phyloP scores from a whole-genome alignment of 1,140 invertebrate genomes.

The Coenobita brevimanus region DNA sequence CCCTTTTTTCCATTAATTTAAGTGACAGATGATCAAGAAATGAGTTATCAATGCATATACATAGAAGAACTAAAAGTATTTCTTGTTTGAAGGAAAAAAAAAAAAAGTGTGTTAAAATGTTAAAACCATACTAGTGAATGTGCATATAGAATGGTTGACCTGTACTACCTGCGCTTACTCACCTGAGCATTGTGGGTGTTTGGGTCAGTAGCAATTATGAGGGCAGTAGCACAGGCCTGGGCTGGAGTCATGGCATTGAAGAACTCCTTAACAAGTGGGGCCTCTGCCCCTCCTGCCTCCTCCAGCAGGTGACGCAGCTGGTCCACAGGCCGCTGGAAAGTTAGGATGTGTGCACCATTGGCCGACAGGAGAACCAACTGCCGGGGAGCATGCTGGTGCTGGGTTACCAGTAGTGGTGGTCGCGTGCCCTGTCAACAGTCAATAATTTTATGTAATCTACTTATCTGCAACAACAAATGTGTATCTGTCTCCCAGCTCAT shows the following conservation, averaged over 20 bases:
- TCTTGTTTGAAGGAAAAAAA: too few species aligned
- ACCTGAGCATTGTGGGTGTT: constrained; percentile 81
- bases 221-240: constrained; percentile 90
- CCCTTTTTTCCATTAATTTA: too few species aligned
- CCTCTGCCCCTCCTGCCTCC: constrained; percentile 88
- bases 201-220: constrained; percentile 88
- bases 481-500: too few species aligned
- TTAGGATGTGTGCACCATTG: constrained; percentile 85
- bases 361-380: constrained; percentile 90
- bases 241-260: constrained; percentile 87
- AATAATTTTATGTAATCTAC: neutral
- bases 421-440: constrained; percentile 71
- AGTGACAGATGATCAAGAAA: too few species aligned
- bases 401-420: constrained; percentile 82
- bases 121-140: too few species aligned
- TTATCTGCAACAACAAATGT: too few species aligned
- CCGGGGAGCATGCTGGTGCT: constrained; percentile 83
- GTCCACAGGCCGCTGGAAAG: constrained; percentile 89
- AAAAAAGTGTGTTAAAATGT: too few species aligned
- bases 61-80: too few species aligned
- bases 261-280: constrained; percentile 87
- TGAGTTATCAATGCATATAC: too few species aligned
- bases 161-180: too few species aligned
- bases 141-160: too few species aligned
- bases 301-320: constrained; percentile 81